phyloP scores from a whole-genome alignment of 2,113 vertebrate genomes.

The Cariama cristata region DNA sequence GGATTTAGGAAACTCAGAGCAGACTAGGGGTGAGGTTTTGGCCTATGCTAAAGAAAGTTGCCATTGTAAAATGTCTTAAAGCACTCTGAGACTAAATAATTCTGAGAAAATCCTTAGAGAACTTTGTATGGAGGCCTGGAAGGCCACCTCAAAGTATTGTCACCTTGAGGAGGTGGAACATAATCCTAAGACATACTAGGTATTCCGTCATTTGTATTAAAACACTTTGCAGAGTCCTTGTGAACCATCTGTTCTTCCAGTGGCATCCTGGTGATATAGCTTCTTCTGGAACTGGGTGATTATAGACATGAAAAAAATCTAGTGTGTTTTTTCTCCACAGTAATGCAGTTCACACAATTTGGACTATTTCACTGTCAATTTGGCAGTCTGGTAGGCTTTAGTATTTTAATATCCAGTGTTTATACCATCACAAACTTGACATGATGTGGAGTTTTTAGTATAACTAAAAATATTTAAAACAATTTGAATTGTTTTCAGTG shows the following conservation, averaged over 20 bases:
- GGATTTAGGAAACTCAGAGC: neutral
- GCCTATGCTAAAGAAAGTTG: neutral
- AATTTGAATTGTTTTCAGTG: neutral
- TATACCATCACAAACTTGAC: neutral
- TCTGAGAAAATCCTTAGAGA: neutral
- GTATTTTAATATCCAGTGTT: neutral
- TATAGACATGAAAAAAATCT: neutral
- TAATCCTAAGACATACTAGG: neutral
- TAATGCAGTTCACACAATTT: neutral
- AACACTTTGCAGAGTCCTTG: neutral
- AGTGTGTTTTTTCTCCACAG: neutral
- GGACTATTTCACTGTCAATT: neutral
- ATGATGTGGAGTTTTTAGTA: neutral
- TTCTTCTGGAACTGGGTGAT: neutral
- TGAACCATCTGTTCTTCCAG: neutral
- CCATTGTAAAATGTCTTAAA: neutral
- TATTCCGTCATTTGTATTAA: neutral
- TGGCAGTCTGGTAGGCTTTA: neutral
- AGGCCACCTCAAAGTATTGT: neutral
- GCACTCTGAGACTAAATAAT: neutral
- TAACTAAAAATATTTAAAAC: neutral
- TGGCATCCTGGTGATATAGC: neutral
- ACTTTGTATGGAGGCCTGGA: neutral
- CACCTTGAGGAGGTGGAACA: neutral
- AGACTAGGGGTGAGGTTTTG: neutral